These are phyloP conservation scores for Ariolimax columbianus DNA, from an alignment of 2,888 invertebrate genomes.

Conservation along the genomic window DNA sequence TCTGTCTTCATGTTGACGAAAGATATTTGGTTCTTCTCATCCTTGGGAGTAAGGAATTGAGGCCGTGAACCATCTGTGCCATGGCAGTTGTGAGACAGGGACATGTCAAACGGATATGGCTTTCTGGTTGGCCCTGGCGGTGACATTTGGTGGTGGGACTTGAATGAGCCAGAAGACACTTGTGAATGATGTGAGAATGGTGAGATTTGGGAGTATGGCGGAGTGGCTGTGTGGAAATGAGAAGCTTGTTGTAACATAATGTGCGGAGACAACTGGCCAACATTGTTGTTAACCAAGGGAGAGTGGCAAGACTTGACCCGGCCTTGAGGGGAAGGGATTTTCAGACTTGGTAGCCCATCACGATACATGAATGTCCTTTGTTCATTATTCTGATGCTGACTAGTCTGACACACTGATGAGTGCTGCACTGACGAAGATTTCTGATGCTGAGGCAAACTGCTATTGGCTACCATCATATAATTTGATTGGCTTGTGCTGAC, in stretches of 20 bases:
- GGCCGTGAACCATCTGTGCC: not conserved
- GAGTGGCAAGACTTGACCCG: not conserved
- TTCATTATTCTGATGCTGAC: slow-evolving; percentile 2
- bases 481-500: slow-evolving; percentile 8
- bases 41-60: not conserved
- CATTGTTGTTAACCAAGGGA: not conserved
- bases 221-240: not conserved
- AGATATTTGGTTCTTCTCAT: not conserved
- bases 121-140: slow-evolving; percentile 13
- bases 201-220: slow-evolving; percentile 5
- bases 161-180: not conserved
- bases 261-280: not conserved
- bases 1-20: slow-evolving; percentile 19
- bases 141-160: not conserved
- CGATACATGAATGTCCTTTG: slow-evolving; percentile 17
- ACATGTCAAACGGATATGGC: not conserved
- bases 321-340: slow-evolving; percentile 29
- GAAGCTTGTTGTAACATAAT: not conserved
- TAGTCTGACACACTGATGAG: not conserved
- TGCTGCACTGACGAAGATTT: not conserved
- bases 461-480: not conserved
- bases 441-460: not conserved
- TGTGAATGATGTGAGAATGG: not conserved
- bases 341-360: slow-evolving; percentile 12
- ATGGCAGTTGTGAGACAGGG: slow-evolving; percentile 14